Base-by-base conservation (phyloP, 2,888 invertebrate species). In the Caradrina kadenii region DNA sequence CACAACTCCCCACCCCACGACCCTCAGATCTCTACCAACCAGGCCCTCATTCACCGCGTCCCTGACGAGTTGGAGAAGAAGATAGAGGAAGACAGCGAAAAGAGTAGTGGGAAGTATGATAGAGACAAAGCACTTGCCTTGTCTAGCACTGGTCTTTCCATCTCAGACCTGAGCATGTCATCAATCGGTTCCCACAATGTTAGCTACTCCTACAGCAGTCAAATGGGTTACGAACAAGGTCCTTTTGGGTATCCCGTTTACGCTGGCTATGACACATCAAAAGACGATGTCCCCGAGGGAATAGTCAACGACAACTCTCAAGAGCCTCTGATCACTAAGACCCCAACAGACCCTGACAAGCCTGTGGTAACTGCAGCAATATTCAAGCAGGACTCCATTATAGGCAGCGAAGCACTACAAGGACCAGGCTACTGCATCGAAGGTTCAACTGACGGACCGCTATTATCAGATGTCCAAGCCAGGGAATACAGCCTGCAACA, bases 151-250 rank as follows among this genome's bases (percentile, higher is more conserved):
- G 98, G 98, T 0, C 96, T 98, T 2, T 98, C 98, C 7, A 98
- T 98, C 87, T 98, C 98, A 7, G 98, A 98, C 87, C 95, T 98
- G 0, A 98, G 98, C 87, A 96, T 98, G 87, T 97, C 97, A 19
- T 98, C 98, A 39, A 96, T 96, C 58, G 97, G 97, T 17, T 97
- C 97, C 48, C 97, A 97, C 67, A 97, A 97, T 89, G 97, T 97
- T 17, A 97, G 97, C 73, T 97, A 98, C 90, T 96, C 97, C 56
- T 98, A 98, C 88, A 97, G 98, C 66, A 98, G 97, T 89, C 98
- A 98, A 91, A 95, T 97, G 82, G 97, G 97, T 35, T 98, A 98
- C 88, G 97, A 97, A 67, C 96, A 97, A 81, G 98, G 98, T 50
- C 97, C 97, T 69, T 97, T 97, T 72, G 97, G 97, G 10, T 98